Percentiles rank a stretch among this genome's conserved stretches.
phyloP scores from a whole-genome alignment of 2,888 invertebrate genomes.

The Boloria selene region DNA sequence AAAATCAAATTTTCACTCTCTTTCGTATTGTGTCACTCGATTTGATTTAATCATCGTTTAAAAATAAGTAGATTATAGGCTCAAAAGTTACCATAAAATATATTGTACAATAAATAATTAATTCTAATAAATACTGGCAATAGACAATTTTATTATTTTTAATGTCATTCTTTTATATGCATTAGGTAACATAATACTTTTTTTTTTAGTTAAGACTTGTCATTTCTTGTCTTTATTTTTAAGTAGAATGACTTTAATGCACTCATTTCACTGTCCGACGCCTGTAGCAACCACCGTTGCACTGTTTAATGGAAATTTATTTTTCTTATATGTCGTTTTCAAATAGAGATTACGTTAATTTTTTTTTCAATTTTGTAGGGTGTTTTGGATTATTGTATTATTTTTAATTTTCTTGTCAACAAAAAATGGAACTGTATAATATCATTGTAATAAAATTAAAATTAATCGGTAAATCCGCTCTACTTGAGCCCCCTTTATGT shows the following conservation, averaged over 20 bases:
- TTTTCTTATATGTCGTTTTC: too few species aligned
- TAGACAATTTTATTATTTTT: background rate
- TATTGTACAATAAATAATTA: slow-evolving; percentile 56
- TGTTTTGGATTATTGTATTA: too few species aligned
- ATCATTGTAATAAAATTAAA: too few species aligned
- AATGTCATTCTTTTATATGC: background rate
- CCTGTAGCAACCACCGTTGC: too few species aligned
- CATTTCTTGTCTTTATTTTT: slow-evolving; percentile 24
- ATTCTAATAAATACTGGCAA: slow-evolving; percentile 12
- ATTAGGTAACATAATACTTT: background rate
- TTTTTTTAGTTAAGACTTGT: slow-evolving; percentile 10
- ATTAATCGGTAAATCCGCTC: too few species aligned
- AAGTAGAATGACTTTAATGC: background rate
- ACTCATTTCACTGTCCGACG: too few species aligned
- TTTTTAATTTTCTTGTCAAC: too few species aligned
- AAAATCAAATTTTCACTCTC: slow-evolving; percentile 32
- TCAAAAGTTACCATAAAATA: slow-evolving; percentile 70
- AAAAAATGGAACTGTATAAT: too few species aligned
- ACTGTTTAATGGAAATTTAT: too few species aligned
- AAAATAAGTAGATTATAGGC: slow-evolving; percentile 57
- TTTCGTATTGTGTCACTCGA: slow-evolving; percentile 46
- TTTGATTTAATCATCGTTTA: slow-evolving; percentile 39
- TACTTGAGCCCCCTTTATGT: slow-evolving; percentile 1
- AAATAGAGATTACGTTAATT: too few species aligned
- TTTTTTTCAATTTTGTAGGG: too few species aligned